phyloP scores from a whole-genome alignment of 2,113 vertebrate genomes.

The human (Homo sapiens) region GRCh38 chr20:22571001-22571500 shows the following conservation, averaged over 20 bases:
- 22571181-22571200: not conserved
- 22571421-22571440: not conserved
- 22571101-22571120: not conserved
- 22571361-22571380: not conserved
- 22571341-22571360: not conserved
- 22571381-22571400: too few species aligned
- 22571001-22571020: not conserved
- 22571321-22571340: not conserved
- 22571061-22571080: not conserved
- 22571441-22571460: not conserved
- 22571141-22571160: accelerated
- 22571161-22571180: not conserved
- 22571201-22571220: accelerated
- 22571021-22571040: not conserved
- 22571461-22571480: not conserved
- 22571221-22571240: not conserved
- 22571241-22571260: too few species aligned
- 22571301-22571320: not conserved
- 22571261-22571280: not conserved
- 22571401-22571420: not conserved
- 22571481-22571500: not conserved
- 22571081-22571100: not conserved
- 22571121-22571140: not conserved
- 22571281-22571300: not conserved
- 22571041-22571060: not conserved